phyloP scores from a whole-genome alignment of 2,113 vertebrate species.

The Tenrec ecaudatus region DNA sequence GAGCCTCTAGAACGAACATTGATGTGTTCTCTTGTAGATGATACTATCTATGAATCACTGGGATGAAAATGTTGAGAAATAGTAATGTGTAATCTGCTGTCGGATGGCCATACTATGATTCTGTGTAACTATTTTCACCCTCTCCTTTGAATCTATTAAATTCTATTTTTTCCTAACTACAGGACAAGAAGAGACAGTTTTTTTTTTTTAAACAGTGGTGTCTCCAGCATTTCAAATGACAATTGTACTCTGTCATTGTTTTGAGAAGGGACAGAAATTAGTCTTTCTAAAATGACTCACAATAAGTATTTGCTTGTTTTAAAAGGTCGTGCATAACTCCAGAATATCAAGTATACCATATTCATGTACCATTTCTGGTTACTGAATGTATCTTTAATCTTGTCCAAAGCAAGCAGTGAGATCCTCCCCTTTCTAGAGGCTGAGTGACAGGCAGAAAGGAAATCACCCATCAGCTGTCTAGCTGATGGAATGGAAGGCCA shows the following conservation, averaged over 20 bases:
- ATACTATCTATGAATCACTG: not conserved
- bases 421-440: not conserved
- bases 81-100: not conserved
- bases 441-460: not conserved
- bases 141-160: not conserved
- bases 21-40: not conserved
- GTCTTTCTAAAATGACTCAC: conserved; percentile 19
- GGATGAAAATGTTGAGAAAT: conserved; percentile 21
- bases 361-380: not conserved
- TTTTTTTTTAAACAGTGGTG: not conserved
- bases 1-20: not conserved
- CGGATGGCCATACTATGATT: not conserved
- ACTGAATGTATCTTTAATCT: not conserved
- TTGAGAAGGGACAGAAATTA: not conserved
- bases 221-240: not conserved
- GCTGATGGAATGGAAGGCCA: not conserved
- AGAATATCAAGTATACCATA: not conserved
- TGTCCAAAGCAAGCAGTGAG: not conserved
- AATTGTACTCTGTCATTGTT: not conserved
- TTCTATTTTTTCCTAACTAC: conserved; percentile 1
- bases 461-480: not conserved
- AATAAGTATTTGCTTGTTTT: not conserved
- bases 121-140: not conserved
- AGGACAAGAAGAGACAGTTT: not conserved
- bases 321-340: not conserved